Conservation (phyloP, 2,888 invertebrate genomes). For the Notocelia uddmanniana region DNA sequence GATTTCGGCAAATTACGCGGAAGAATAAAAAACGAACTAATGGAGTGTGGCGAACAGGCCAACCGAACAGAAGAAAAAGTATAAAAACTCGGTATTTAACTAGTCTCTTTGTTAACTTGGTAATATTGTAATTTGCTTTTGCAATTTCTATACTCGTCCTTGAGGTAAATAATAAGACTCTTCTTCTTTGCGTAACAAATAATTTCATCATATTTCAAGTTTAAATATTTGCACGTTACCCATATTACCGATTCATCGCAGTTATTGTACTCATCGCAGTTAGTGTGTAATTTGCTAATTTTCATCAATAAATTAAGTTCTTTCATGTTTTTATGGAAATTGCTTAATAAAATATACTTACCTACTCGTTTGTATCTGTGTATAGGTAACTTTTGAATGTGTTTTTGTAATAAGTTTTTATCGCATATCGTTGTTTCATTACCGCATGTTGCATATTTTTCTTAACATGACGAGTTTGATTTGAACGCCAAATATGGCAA, state of each 20-base stretch:
- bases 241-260: neutral
- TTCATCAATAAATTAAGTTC: neutral
- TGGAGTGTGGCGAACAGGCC: conserved; percentile 67
- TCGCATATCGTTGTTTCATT: neutral
- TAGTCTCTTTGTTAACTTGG: conserved; percentile 47
- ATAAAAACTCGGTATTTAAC: conserved; percentile 37
- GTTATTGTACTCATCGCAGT: neutral
- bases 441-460: neutral
- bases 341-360: neutral
- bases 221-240: conserved; percentile 2
- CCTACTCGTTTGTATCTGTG: neutral
- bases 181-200: conserved; percentile 43
- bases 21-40: conserved; percentile 64
- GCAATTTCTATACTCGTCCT: conserved; percentile 43
- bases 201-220: conserved; percentile 3
- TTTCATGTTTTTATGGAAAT: neutral
- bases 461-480: neutral
- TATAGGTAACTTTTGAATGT: neutral
- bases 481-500: neutral
- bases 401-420: neutral
- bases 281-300: too few species aligned
- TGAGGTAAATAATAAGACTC: conserved; percentile 30
- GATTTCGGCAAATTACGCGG: conserved; percentile 76
- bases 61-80: conserved; percentile 46
- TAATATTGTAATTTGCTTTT: conserved; percentile 43